Percentiles rank a stretch among this genome's conserved stretches.
Evolutionary conservation across 2,888 invertebrate species (phyloP).

Genomic region (Strigamia crassipes): DNA sequence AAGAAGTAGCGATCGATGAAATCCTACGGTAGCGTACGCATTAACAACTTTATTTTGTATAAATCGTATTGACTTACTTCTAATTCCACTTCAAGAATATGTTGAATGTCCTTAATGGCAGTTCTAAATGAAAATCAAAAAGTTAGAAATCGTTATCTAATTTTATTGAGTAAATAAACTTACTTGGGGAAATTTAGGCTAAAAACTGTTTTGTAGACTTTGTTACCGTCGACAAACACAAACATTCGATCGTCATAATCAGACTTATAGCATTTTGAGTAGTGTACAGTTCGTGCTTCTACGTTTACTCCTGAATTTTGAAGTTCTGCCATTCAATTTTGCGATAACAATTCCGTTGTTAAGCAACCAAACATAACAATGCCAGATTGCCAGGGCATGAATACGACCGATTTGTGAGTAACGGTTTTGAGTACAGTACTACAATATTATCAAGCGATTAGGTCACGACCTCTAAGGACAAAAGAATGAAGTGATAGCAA

Average conservation of each 20-base stretch:
- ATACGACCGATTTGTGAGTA: too few species aligned
- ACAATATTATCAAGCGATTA: too few species aligned
- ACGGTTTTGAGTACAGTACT: too few species aligned
- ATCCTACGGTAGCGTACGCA: background rate
- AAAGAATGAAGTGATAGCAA: background rate
- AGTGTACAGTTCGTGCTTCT: background rate
- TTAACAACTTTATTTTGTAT: background rate
- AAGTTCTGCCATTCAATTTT: constrained; percentile 8
- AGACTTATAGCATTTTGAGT: background rate
- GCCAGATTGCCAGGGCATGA: too few species aligned
- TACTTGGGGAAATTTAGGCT: background rate
- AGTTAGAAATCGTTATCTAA: background rate
- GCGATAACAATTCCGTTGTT: background rate
- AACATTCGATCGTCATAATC: constrained; percentile 17
- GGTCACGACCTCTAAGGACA: background rate
- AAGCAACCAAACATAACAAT: background rate
- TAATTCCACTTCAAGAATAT: constrained; percentile 14
- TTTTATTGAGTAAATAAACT: background rate
- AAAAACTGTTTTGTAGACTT: background rate
- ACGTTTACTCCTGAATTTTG: background rate
- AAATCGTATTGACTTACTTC: background rate
- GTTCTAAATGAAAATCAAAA: background rate
- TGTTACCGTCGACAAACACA: background rate
- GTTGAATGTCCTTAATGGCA: background rate
- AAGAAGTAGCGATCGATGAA: constrained; percentile 1